A percentile compares a stretch with the other conserved stretches of the same genome.
These are phyloP conservation scores for Neotragus pygmaeus DNA, from an alignment of 2,113 vertebrate species.

Conservation along the genomic window DNA sequence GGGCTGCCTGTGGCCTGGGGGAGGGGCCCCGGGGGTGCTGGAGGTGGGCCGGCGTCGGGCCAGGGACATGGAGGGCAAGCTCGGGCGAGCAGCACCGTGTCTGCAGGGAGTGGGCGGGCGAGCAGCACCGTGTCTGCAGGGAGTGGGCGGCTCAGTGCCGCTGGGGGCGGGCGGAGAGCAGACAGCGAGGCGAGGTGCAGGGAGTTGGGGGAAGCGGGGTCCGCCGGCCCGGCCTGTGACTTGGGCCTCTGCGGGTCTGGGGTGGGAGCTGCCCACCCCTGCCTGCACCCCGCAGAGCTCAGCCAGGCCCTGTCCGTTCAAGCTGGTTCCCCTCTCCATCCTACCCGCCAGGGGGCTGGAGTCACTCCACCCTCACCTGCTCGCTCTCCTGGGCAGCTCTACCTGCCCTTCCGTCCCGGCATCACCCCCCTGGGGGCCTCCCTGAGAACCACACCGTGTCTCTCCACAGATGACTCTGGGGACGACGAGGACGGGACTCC, in stretches of 20 bases:
- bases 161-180: accelerated
- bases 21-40: not conserved
- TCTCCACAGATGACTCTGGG: slow-evolving; percentile 93
- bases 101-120: not conserved
- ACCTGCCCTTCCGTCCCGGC: not conserved
- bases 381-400: not conserved
- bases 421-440: accelerated
- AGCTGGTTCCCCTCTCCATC: not conserved
- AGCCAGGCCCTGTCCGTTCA: not conserved
- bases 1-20: not conserved
- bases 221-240: accelerated
- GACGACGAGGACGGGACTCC: slow-evolving; percentile 94
- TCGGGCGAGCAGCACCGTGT: accelerated
- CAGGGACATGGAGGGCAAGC: not conserved
- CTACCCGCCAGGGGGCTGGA: not conserved
- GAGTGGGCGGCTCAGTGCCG: not conserved
- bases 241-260: not conserved
- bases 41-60: not conserved
- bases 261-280: not conserved
- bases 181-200: not conserved
- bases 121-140: accelerated
- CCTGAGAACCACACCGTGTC: slow-evolving; percentile 27
- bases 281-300: not conserved
- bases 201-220: not conserved
- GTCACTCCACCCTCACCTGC: not conserved